Evolutionary conservation across 2,888 invertebrate species (phyloP).

Genomic region (Resseliella maxima): DNA sequence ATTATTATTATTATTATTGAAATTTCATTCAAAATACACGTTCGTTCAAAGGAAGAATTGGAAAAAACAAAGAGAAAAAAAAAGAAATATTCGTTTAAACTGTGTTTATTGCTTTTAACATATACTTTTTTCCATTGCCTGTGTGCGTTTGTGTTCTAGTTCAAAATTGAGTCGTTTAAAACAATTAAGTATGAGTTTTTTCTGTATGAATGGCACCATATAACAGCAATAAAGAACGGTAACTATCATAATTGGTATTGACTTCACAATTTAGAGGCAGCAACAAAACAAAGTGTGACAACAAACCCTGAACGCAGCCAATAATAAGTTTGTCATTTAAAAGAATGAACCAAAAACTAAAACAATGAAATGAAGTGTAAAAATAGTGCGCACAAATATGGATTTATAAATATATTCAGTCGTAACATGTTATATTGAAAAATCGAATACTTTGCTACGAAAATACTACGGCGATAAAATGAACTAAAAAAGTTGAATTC

Average conservation of each 20-base stretch:
- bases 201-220: not conserved
- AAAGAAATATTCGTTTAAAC: not conserved
- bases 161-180: slow-evolving; percentile 39
- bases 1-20: too few species aligned
- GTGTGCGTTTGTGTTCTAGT: slow-evolving; percentile 31
- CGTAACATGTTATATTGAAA: too few species aligned
- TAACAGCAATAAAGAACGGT: not conserved
- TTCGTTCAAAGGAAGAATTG: not conserved
- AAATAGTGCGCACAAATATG: not conserved
- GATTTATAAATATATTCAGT: too few species aligned
- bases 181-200: slow-evolving; percentile 47
- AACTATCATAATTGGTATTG: slow-evolving; percentile 23
- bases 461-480: too few species aligned
- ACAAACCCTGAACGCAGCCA: not conserved
- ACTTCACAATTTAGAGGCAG: not conserved
- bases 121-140: not conserved
- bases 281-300: not conserved
- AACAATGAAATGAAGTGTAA: not conserved
- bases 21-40: slow-evolving; percentile 4
- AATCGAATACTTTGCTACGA: not conserved
- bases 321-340: not conserved
- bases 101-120: not conserved
- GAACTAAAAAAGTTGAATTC: not conserved
- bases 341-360: not conserved
- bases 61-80: not conserved